A percentile compares a stretch with the other conserved stretches of the same genome.
Evolutionary conservation across 2,888 invertebrate genomes (phyloP).

Genomic region (Dyspetes luteomarginatus): DNA sequence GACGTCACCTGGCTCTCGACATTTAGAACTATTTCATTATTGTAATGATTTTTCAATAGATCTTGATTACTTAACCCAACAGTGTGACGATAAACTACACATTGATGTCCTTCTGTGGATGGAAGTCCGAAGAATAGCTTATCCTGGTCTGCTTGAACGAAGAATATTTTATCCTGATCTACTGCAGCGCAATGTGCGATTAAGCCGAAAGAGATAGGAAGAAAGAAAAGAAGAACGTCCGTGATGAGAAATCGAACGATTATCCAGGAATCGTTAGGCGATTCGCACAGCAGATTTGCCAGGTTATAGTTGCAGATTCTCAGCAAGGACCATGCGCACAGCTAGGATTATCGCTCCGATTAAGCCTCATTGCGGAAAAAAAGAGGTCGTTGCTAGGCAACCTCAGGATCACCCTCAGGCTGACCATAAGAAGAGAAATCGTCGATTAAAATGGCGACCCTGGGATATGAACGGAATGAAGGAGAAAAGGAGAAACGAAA

Average conservation of each 20-base stretch:
- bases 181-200: neutral
- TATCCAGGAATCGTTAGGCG: neutral
- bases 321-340: neutral
- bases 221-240: neutral
- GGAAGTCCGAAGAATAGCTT: no score
- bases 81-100: no score
- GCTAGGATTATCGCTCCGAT: constrained; percentile 19
- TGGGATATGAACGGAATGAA: neutral
- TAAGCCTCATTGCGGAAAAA: constrained; percentile 27
- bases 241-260: neutral
- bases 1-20: no score
- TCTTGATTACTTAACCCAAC: no score
- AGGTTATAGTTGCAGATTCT: neutral
- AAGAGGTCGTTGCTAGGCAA: neutral
- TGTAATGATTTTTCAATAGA: no score
- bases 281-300: neutral
- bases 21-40: no score
- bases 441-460: neutral
- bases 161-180: no score
- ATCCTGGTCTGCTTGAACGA: no score
- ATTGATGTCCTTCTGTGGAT: no score
- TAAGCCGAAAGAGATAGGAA: neutral
- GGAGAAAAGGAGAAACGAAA: constrained; percentile 30
- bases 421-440: constrained; percentile 1
- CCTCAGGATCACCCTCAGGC: neutral